Conservation (phyloP, 2,888 invertebrate species). For the Thecocarcelia acutangulata region DNA sequence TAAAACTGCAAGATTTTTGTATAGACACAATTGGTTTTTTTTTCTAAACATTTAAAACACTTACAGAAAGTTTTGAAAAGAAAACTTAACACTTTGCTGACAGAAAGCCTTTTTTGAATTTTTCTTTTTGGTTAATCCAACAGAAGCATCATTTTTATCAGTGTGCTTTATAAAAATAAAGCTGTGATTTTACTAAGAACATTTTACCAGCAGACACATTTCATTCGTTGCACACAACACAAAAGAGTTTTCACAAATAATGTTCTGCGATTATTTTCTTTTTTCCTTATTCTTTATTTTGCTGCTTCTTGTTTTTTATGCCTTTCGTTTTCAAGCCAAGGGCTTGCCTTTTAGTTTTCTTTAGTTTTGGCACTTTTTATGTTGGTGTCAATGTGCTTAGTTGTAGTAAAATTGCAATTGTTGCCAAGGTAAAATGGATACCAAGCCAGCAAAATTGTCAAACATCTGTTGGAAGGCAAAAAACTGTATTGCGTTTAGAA, state of each 20-base stretch:
- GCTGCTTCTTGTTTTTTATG: background rate
- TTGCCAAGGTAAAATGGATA: conserved; percentile 61
- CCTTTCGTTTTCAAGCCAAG: conserved; percentile 25
- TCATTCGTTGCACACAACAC: conserved; percentile 22
- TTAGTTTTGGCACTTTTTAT: conserved; percentile 1
- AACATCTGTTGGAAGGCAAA: too few relatives aligned
- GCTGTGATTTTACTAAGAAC: conserved; percentile 2
- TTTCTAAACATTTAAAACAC: too few relatives aligned
- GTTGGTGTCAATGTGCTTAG: conserved; percentile 36
- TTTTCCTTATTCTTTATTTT: background rate
- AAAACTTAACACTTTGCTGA: background rate
- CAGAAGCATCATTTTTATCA: background rate
- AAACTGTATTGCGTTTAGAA: too few relatives aligned
- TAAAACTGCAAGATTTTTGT: background rate
- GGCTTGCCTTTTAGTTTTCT: background rate
- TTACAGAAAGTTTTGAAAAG: too few relatives aligned
- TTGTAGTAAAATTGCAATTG: conserved; percentile 34
- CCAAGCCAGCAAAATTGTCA: too few relatives aligned
- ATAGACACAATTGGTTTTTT: too few relatives aligned
- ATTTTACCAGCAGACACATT: conserved; percentile 28
- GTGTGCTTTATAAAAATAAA: conserved; percentile 4
- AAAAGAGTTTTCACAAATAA: conserved; percentile 34
- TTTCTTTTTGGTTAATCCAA: background rate
- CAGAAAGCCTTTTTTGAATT: background rate
- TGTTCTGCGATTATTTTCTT: conserved; percentile 5